A percentile compares a stretch with the other conserved stretches of the same genome.
Conservation (phyloP, 2,797 vertebrate genomes). For the Crocidura indochinensis region DNA sequence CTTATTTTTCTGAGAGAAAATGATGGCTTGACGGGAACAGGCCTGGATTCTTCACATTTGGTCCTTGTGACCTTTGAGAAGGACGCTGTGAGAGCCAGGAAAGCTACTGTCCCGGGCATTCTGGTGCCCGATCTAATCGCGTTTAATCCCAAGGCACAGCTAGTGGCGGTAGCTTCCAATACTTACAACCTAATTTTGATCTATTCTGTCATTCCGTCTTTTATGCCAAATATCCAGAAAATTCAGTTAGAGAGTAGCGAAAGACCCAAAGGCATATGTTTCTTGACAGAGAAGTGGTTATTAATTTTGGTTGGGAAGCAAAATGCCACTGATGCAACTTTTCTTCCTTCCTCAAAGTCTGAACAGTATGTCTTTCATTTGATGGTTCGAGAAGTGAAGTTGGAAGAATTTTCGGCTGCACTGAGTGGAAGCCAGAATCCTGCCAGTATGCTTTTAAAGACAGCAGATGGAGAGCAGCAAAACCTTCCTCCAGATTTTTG, state of each 20-base stretch:
- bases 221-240: constrained; percentile 94
- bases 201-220: constrained; percentile 93
- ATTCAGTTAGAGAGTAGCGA: constrained; percentile 95
- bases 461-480: constrained; percentile 87
- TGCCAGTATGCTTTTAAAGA: constrained; percentile 74
- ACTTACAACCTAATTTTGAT: constrained; percentile 94
- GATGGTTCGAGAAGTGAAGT: constrained; percentile 91
- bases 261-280: constrained; percentile 96
- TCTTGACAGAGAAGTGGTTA: constrained; percentile 94
- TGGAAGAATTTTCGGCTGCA: constrained; percentile 83
- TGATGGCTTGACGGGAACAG: constrained; percentile 93
- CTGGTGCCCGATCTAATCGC: constrained; percentile 96
- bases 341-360: constrained; percentile 95
- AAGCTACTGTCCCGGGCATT: constrained; percentile 96
- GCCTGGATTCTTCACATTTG: constrained; percentile 96
- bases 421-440: constrained; percentile 64
- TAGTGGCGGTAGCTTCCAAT: constrained; percentile 96
- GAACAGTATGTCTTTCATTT: constrained; percentile 95
- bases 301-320: constrained; percentile 95
- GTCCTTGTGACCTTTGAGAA: constrained; percentile 95
- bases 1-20: constrained; percentile 93
- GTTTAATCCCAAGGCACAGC: constrained; percentile 93
- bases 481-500: constrained; percentile 88
- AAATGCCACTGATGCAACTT: constrained; percentile 93
- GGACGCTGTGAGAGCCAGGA: constrained; percentile 94